Base-by-base conservation (phyloP, 2,888 invertebrate genomes). In the Rhamnusium bicolor region DNA sequence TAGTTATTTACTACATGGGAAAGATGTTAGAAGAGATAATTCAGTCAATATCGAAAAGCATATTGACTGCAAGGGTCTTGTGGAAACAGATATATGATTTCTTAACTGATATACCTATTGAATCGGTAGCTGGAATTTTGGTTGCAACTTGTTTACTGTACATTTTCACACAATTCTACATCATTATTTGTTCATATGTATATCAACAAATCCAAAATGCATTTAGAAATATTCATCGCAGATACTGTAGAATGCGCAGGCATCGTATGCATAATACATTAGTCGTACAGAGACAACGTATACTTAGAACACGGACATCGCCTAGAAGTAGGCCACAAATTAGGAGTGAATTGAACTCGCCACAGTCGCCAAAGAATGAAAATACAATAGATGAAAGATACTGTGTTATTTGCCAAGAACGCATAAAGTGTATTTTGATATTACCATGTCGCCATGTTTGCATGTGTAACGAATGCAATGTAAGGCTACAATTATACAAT, bases 361-460 rank as follows among this genome's bases (percentile, higher is more conserved):
- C 60, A 18, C 10, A 19, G 12, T 16, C 46, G 5, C n/a, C 58
- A 1, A 71, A 72, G 46, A 71, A 27, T 16, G 32, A 68, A 19
- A 16, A 14, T 16, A 14, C 16, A 40, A 12, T 21, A n/a, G 80
- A 81, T 10, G 90, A 90, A 81, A 85, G 87, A 49, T 83, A 89
- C 12, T 91, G 91, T 86, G 89, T 91, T 14, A 89, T 91, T 75
- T 91, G 91, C 76, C 90, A 91, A 79, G 91, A 91, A 79, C 84
- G 89, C 3, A 88, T 89, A 73, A 91, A 90, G 84, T 90, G 90
- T 88, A 89, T 91, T 14, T 83, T 91, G 49, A 89, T 90, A 53
- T 81, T 91, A 68, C 91, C 91, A 0, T 91, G 91, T 79, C 88
- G 90, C 16, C 91, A 91, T 86, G 87, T 91, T 18, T 91, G 91